These are phyloP conservation scores for Andricus quercusramuli DNA, from an alignment of 2,888 invertebrate species.

Conservation along the genomic window DNA sequence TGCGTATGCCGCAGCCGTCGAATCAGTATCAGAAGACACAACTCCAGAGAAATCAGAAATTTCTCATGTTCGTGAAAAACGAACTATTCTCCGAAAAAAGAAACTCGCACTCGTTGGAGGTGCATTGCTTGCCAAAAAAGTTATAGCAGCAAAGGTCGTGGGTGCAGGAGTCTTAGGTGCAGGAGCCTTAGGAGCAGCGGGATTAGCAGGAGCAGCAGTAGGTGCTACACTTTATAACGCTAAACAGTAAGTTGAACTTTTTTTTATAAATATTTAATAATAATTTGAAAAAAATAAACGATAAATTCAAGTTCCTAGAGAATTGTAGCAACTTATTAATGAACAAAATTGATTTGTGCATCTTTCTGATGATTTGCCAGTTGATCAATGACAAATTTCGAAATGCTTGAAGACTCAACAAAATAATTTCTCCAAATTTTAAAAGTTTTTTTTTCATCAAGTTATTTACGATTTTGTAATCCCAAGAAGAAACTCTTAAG, in stretches of 20 bases:
- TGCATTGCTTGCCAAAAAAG: constrained; percentile 49
- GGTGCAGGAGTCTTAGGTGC: constrained; percentile 48
- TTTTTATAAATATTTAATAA: background rate
- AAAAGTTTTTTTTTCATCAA: no score
- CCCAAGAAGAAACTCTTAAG: no score
- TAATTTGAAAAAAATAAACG: background rate
- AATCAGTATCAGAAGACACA: background rate
- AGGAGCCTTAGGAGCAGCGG: constrained; percentile 50
- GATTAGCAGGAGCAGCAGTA: constrained; percentile 55
- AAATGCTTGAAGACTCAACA: no score
- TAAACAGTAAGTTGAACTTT: constrained; percentile 58
- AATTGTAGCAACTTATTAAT: no score
- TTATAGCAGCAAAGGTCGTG: constrained; percentile 55
- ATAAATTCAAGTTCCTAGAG: no score
- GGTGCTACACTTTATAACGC: constrained; percentile 62
- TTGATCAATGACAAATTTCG: no score
- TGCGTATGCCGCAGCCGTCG: constrained; percentile 51
- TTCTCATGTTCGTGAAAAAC: constrained; percentile 65
- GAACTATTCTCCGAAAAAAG: constrained; percentile 72
- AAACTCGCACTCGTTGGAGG: constrained; percentile 68
- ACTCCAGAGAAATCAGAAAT: constrained; percentile 51
- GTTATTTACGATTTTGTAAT: no score
- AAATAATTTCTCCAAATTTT: no score
- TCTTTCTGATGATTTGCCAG: no score
- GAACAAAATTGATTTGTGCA: no score